phyloP scores from a whole-genome alignment of 2,113 vertebrate species.

The Bungarus multicinctus region DNA sequence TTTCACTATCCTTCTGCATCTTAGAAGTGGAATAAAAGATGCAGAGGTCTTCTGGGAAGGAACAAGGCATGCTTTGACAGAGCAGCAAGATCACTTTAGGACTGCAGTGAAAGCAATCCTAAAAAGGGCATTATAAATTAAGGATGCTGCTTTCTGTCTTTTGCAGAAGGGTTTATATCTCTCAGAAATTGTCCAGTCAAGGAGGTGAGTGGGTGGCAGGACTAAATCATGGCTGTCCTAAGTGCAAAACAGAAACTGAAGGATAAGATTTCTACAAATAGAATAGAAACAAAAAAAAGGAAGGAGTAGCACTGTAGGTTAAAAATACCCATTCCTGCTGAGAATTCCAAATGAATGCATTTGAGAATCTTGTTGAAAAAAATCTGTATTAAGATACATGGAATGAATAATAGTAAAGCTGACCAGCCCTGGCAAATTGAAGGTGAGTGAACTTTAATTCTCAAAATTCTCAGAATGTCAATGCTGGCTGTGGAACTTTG shows the following conservation, averaged over 20 bases:
- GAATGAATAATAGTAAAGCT: background rate
- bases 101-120: background rate
- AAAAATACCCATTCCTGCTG: background rate
- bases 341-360: background rate
- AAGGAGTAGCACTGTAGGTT: background rate
- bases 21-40: background rate
- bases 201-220: background rate
- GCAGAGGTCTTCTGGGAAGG: background rate
- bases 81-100: background rate
- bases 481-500: background rate
- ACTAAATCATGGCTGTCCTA: background rate
- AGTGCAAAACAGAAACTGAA: background rate
- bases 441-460: background rate
- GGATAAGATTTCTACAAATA: background rate
- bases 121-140: background rate
- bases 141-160: background rate
- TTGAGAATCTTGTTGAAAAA: background rate
- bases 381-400: background rate
- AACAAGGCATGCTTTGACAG: background rate
- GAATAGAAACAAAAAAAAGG: background rate
- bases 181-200: background rate
- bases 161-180: background rate
- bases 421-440: background rate
- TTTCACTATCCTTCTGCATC: background rate
- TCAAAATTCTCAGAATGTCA: background rate